Evolutionary conservation across 2,888 invertebrate species (phyloP).

Genomic region (Galerucella pusilla): DNA sequence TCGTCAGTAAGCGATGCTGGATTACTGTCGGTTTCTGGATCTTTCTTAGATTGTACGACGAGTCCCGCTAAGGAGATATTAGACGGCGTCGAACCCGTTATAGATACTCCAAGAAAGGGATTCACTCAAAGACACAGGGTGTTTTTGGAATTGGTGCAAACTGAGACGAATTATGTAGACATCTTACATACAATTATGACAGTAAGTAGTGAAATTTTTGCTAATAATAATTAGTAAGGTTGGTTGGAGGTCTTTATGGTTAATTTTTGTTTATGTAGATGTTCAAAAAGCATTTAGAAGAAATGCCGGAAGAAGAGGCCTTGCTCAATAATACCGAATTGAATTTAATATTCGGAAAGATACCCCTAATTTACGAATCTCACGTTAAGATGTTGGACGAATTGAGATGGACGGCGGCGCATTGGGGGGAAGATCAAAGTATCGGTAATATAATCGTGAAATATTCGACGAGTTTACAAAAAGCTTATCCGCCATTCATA

Average conservation of each 20-base stretch:
- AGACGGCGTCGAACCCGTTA: conserved; percentile 63
- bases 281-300: conserved; percentile 93
- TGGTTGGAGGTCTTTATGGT: conserved; percentile 36
- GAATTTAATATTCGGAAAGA: conserved; percentile 94
- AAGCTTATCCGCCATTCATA: conserved; percentile 97
- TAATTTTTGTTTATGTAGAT: conserved; percentile 70
- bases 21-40: conserved; percentile 85
- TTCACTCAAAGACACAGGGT: conserved; percentile 84
- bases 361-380: conserved; percentile 93
- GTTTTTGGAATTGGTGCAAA: conserved; percentile 92
- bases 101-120: conserved; percentile 75
- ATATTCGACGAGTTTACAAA: conserved; percentile 88
- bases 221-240: neutral
- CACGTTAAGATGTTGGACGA: conserved; percentile 84
- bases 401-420: conserved; percentile 73
- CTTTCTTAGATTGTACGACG: conserved; percentile 88
- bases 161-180: conserved; percentile 97
- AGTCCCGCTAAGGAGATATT: conserved; percentile 74
- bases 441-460: conserved; percentile 83
- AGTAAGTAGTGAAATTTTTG: conserved; percentile 67
- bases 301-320: conserved; percentile 82
- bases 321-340: conserved; percentile 91
- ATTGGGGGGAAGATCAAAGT: conserved; percentile 85
- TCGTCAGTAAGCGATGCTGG: conserved; percentile 90
- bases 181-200: conserved; percentile 93